Evolutionary conservation across 2,797 vertebrate genomes (phyloP).

Genomic region (Phrynocephalus forsythii): DNA sequence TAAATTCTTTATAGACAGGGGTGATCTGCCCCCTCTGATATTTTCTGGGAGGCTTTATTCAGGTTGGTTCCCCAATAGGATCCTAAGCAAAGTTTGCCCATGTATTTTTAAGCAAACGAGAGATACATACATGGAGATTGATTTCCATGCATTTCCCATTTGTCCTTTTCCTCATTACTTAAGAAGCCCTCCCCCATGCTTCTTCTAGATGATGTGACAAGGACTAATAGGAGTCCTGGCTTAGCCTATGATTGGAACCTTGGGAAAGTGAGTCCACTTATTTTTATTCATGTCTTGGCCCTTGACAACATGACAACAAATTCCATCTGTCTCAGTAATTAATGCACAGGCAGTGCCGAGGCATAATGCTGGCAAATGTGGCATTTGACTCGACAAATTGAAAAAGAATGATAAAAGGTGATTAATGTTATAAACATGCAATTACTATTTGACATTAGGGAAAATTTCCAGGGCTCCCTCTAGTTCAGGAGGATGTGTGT

Average conservation of each 20-base stretch:
- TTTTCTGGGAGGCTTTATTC: too few relatives aligned
- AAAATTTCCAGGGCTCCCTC: slow-evolving; percentile 34
- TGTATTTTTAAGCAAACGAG: background rate
- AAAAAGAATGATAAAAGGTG: slow-evolving; percentile 58
- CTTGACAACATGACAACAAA: slow-evolving; percentile 36
- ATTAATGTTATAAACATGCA: slow-evolving; percentile 60
- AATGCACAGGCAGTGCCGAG: slow-evolving; percentile 7
- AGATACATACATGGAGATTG: background rate
- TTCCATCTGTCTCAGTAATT: slow-evolving; percentile 49
- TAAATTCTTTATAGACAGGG: too few relatives aligned
- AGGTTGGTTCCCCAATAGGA: background rate
- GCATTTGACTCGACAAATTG: slow-evolving; percentile 57
- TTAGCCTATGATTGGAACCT: slow-evolving; percentile 29
- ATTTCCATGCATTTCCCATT: background rate
- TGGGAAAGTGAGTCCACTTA: slow-evolving; percentile 29
- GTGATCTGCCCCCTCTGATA: too few relatives aligned
- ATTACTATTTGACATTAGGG: slow-evolving; percentile 46
- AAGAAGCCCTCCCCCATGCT: background rate
- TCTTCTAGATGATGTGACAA: slow-evolving; percentile 21
- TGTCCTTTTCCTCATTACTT: slow-evolving; percentile 12
- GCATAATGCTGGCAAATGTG: slow-evolving; percentile 32
- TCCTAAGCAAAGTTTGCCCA: background rate
- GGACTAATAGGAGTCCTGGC: slow-evolving; percentile 25
- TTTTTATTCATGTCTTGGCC: slow-evolving; percentile 47
- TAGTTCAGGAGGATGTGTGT: background rate